Base-by-base conservation (phyloP, 1,140 invertebrate species). In the Colletes gigas region DNA sequence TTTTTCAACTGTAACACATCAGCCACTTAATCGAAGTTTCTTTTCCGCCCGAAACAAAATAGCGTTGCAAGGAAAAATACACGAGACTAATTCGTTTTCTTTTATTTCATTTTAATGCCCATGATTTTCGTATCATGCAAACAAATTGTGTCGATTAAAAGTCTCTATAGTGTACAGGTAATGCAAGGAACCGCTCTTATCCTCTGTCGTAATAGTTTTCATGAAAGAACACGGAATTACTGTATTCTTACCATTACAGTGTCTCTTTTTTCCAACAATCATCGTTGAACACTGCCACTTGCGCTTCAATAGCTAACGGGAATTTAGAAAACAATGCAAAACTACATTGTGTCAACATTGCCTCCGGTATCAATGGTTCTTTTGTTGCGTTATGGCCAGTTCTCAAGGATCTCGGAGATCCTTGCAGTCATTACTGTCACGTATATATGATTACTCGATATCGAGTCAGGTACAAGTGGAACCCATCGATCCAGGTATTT, bases 381-480 rank as follows among this genome's bases (percentile, higher is more conserved):
- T 79, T 79, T 79, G 77, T 79, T 47, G 66, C 77, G 54, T 63
- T 47, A 54, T 47, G 59, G 72, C 59, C 68, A 57, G 41, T 57
- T 73, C 47, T 73, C 77, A 79, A 79, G 77, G 77, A 79, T 79
- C 63, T 79, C 44, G 50, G 19, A 50, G 77, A 78, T 73, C 77
- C 50, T 65, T 78, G 63, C 69, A 30, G 50, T 55, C n/a, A 9
- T n/a, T 47, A 9, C 72, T 65, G 60, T 14, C 60, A 54, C 17
- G 12, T 12, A 44, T 39, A 19, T 17, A 39, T 5, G 21, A 54
- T 54, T 41, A 30, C 30, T 39, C 17, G 54, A 41, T 69, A n/a
- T 7, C 17, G 10, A 15, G 30, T 1, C 44, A 52, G 44, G 47
- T 47, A 15, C 47, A 3, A 19, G 63, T 67, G 67, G 12, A 44